These are phyloP conservation scores for Mythimna impura DNA, from an alignment of 2,888 invertebrate species.

Conservation along the genomic window DNA sequence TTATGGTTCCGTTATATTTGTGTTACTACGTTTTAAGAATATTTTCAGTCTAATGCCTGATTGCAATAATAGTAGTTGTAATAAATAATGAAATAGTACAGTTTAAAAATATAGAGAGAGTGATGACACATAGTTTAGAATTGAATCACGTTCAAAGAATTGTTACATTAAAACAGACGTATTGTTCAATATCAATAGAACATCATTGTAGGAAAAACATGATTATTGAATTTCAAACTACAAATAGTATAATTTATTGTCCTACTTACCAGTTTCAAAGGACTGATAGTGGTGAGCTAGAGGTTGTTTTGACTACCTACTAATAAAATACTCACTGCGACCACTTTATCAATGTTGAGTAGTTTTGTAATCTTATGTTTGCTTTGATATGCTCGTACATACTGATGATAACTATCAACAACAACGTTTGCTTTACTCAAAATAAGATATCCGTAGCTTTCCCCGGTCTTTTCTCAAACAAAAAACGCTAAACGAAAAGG, in stretches of 20 bases:
- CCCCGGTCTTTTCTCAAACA: neutral
- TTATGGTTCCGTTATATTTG: constrained; percentile 8
- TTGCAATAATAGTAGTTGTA: constrained; percentile 11
- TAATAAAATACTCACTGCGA: constrained; percentile 7
- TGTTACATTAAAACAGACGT: neutral
- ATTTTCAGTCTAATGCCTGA: neutral
- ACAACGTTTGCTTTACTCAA: neutral
- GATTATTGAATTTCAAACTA: constrained; percentile 3
- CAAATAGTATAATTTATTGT: neutral
- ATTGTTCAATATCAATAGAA: constrained; percentile 5
- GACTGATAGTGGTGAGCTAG: constrained; percentile 15
- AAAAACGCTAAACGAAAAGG: constrained; percentile 3
- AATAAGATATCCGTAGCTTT: neutral
- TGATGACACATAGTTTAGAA: constrained; percentile 1
- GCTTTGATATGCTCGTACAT: neutral
- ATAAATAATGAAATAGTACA: neutral
- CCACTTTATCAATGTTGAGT: constrained; percentile 24
- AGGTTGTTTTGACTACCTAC: constrained; percentile 9
- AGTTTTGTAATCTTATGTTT: constrained; percentile 21
- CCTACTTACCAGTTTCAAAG: constrained; percentile 17
- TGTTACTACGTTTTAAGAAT: constrained; percentile 20
- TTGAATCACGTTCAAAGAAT: constrained; percentile 1
- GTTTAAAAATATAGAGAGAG: constrained; percentile 7
- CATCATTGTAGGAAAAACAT: neutral
- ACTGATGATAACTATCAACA: neutral